Conservation (phyloP, 2,888 invertebrate species). For the Eristalinus sepulchralis region DNA sequence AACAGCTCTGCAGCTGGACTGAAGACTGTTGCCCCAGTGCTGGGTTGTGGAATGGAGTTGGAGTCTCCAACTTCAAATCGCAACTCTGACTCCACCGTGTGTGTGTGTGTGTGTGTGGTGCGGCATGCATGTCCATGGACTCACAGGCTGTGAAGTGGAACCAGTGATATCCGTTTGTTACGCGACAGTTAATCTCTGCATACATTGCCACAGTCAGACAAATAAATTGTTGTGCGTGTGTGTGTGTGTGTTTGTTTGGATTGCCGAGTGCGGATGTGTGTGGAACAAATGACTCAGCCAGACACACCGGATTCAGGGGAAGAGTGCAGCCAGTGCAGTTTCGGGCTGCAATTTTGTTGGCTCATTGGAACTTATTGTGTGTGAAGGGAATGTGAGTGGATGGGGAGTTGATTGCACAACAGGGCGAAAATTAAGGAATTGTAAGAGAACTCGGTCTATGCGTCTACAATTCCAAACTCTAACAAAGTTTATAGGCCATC, state of each 20-base stretch:
- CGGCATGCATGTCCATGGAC: slow-evolving; percentile 70
- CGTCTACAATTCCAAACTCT: no score
- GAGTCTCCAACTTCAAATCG: background rate
- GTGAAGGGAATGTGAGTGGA: background rate
- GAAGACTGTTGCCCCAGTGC: background rate
- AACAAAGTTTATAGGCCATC: no score
- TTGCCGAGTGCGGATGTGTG: background rate
- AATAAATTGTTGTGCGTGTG: slow-evolving; percentile 21
- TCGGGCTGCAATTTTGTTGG: background rate
- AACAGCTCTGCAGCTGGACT: background rate
- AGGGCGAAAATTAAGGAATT: no score
- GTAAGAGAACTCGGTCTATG: no score
- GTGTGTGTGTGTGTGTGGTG: slow-evolving; percentile 31
- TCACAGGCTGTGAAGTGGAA: slow-evolving; percentile 80
- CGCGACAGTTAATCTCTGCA: slow-evolving; percentile 76
- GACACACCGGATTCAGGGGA: slow-evolving; percentile 22
- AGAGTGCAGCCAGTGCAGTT: slow-evolving; percentile 25
- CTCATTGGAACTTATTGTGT: background rate
- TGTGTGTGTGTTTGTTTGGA: background rate
- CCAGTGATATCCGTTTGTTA: slow-evolving; percentile 79
- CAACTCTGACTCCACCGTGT: slow-evolving; percentile 11
- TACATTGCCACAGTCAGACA: slow-evolving; percentile 38
- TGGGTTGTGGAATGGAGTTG: background rate
- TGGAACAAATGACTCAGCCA: slow-evolving; percentile 49
- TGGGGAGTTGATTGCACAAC: no score